Evolutionary conservation across 2,888 invertebrate species (phyloP).

Genomic region (Allacma fusca): DNA sequence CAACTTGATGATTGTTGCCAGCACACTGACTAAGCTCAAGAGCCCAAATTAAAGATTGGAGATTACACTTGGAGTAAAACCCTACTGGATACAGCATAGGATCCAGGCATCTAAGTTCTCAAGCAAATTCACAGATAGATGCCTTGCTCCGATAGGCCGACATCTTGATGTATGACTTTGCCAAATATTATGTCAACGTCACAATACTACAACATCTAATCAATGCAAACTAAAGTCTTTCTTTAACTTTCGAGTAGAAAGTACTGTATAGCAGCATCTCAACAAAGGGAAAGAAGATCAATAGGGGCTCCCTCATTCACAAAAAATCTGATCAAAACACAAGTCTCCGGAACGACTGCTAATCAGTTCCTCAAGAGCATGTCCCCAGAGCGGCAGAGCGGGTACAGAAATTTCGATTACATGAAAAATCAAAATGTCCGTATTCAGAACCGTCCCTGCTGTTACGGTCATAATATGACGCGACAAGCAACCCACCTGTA

Average conservation of each 20-base stretch:
- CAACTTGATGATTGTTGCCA: not conserved
- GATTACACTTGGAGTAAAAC: conserved; percentile 1
- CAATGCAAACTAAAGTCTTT: not conserved
- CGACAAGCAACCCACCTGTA: no score
- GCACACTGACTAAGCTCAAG: not conserved
- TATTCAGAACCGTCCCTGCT: no score
- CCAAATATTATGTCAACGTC: conserved; percentile 15
- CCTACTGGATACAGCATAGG: not conserved
- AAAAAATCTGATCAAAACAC: not conserved
- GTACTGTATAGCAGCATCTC: not conserved
- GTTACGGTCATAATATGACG: no score
- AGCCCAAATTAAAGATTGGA: conserved; percentile 16
- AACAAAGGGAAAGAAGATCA: not conserved
- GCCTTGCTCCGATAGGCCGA: not conserved
- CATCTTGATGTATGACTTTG: conserved; percentile 22
- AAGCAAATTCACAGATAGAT: not conserved
- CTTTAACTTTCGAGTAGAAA: not conserved
- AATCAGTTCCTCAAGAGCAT: no score
- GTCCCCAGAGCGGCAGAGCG: no score
- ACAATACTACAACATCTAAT: conserved; percentile 1
- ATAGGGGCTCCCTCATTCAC: not conserved
- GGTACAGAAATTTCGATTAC: no score
- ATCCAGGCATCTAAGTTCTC: not conserved
- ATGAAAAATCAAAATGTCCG: no score
- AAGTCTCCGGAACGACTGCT: not conserved